These are phyloP conservation scores for Rhodophaea formosa DNA, from an alignment of 2,888 invertebrate species.

Conservation along the genomic window DNA sequence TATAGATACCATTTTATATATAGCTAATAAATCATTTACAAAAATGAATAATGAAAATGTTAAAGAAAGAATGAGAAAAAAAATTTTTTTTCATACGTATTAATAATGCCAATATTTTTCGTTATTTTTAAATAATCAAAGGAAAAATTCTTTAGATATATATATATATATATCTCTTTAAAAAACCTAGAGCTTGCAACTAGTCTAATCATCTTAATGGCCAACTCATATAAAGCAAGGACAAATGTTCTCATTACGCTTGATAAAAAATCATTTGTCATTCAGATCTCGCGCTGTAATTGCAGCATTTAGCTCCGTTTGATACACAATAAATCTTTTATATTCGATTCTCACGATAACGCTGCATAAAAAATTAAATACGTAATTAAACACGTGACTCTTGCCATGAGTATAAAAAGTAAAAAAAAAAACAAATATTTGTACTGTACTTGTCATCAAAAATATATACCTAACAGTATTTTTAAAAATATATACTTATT, in stretches of 20 bases:
- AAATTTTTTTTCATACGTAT: too few species aligned
- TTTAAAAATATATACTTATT: too few species aligned
- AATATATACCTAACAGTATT: too few species aligned
- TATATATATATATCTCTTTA: too few species aligned
- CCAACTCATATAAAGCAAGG: neutral
- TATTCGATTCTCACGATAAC: constrained; percentile 17
- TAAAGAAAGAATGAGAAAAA: too few species aligned
- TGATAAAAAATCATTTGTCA: constrained; percentile 3
- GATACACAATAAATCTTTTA: constrained; percentile 11
- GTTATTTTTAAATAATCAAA: too few species aligned
- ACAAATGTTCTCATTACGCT: neutral
- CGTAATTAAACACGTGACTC: neutral
- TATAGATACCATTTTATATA: neutral
- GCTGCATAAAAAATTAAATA: neutral
- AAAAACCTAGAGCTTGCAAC: neutral
- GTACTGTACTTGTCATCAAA: too few species aligned
- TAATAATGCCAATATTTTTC: too few species aligned
- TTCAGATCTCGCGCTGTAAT: constrained; percentile 4
- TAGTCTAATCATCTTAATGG: neutral
- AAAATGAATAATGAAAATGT: too few species aligned
- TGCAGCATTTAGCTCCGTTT: constrained; percentile 9
- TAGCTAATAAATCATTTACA: too few species aligned
- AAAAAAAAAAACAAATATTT: neutral
- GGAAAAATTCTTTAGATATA: too few species aligned
- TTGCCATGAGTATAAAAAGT: neutral